phyloP scores from a whole-genome alignment of 1,140 invertebrate genomes.

The Zaprionus kolodkinae region DNA sequence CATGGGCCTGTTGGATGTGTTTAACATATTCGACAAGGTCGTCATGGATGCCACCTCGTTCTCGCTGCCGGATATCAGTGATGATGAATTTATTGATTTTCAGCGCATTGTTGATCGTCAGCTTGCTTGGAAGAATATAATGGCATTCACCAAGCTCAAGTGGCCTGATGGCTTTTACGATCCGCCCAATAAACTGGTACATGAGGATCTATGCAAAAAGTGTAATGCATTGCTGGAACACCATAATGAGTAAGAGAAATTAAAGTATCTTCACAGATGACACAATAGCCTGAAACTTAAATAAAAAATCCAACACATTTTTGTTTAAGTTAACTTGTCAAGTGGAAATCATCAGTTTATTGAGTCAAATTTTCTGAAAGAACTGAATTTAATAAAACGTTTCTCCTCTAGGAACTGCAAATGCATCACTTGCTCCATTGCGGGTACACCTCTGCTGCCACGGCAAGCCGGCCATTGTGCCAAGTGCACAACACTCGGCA shows the following conservation, averaged over 20 bases:
- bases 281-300: background rate
- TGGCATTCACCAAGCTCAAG: conserved; percentile 79
- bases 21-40: conserved; percentile 82
- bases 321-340: no score
- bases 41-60: conserved; percentile 78
- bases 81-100: conserved; percentile 81
- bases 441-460: conserved; percentile 74
- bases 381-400: background rate
- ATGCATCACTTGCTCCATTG: conserved; percentile 83
- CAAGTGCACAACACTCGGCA: conserved; percentile 78
- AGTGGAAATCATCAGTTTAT: no score
- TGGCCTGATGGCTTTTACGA: conserved; percentile 80
- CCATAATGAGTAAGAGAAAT: conserved; percentile 76
- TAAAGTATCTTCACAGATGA: background rate
- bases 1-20: conserved; percentile 74
- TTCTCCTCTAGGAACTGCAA: conserved; percentile 67
- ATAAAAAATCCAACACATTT: background rate
- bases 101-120: conserved; percentile 77
- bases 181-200: conserved; percentile 77
- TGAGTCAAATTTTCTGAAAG: no score
- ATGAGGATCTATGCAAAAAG: conserved; percentile 76
- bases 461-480: conserved; percentile 67
- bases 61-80: conserved; percentile 74
- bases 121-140: conserved; percentile 82
- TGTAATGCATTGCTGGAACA: conserved; percentile 79